phyloP scores from a whole-genome alignment of 2,888 invertebrate species.

The Limnephilus marmoratus region DNA sequence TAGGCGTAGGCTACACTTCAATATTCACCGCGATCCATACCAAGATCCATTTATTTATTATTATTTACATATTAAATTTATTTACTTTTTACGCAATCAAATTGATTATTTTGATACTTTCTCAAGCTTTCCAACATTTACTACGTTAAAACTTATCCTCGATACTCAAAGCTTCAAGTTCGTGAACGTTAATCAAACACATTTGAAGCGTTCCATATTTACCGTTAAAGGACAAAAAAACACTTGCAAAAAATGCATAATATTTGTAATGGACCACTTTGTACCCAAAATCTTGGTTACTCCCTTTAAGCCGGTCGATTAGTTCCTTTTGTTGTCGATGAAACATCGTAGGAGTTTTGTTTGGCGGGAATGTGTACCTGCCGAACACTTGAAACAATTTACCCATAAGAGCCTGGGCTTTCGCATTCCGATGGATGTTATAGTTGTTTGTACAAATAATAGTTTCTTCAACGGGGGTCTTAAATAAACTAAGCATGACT shows the following conservation, averaged over 20 bases:
- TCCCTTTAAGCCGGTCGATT: conserved; percentile 30
- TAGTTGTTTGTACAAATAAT: conserved; percentile 48
- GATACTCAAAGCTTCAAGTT: neutral
- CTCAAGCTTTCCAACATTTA: too few species aligned
- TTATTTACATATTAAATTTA: too few species aligned
- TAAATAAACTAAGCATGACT: neutral
- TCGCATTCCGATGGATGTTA: conserved; percentile 27
- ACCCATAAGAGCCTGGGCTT: neutral
- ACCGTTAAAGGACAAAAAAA: neutral
- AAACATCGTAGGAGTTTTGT: conserved; percentile 6
- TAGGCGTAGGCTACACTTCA: too few species aligned
- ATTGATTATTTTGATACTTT: too few species aligned
- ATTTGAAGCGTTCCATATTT: neutral
- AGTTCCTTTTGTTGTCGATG: conserved; percentile 11
- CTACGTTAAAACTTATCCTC: neutral
- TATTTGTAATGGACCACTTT: neutral
- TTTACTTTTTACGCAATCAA: too few species aligned
- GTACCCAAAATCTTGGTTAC: neutral
- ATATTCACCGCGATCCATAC: too few species aligned
- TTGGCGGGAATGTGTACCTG: conserved; percentile 30
- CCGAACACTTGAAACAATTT: conserved; percentile 11
- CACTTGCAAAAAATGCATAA: neutral
- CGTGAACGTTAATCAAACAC: neutral
- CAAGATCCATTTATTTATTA: too few species aligned
- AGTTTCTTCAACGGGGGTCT: conserved; percentile 34